phyloP scores from a whole-genome alignment of 2,113 vertebrate genomes.

The Apodemus sylvaticus region DNA sequence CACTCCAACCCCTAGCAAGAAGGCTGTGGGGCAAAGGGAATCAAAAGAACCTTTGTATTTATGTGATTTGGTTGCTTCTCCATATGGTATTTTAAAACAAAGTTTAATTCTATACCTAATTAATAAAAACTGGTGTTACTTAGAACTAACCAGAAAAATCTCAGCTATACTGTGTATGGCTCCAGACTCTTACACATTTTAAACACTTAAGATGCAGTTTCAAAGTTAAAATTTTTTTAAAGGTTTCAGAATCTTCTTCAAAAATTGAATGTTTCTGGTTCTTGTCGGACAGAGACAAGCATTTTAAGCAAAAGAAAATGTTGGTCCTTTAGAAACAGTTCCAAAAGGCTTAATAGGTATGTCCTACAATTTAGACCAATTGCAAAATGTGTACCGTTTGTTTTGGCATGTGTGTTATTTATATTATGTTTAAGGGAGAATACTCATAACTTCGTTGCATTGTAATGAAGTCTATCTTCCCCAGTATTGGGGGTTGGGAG shows the following conservation, averaged over 20 bases:
- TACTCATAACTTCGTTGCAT: background rate
- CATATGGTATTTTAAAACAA: constrained; percentile 3
- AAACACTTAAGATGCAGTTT: constrained; percentile 41
- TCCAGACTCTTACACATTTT: background rate
- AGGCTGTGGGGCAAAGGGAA: constrained; percentile 10
- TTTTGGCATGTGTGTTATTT: background rate
- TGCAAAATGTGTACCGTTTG: constrained; percentile 32
- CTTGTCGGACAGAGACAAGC: constrained; percentile 14
- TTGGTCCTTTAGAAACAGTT: constrained; percentile 45
- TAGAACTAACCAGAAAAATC: constrained; percentile 42
- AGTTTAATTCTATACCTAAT: constrained; percentile 35
- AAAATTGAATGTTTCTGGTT: constrained; percentile 38
- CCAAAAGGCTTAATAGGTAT: constrained; percentile 31
- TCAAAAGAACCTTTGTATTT: constrained; percentile 12
- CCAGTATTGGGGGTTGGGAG: background rate
- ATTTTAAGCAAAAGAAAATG: constrained; percentile 53
- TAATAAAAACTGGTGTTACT: constrained; percentile 51
- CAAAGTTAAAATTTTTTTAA: background rate
- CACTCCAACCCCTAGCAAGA: constrained; percentile 8
- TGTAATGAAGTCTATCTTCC: constrained; percentile 34
- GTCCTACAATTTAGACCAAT: constrained; percentile 34
- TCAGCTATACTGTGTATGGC: background rate
- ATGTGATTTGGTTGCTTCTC: constrained; percentile 21
- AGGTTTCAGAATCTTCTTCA: constrained; percentile 46
- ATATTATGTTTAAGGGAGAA: constrained; percentile 23